These are phyloP conservation scores for Hyposmocoma kahamanoa DNA, from an alignment of 1,140 invertebrate species.

Conservation along the genomic window DNA sequence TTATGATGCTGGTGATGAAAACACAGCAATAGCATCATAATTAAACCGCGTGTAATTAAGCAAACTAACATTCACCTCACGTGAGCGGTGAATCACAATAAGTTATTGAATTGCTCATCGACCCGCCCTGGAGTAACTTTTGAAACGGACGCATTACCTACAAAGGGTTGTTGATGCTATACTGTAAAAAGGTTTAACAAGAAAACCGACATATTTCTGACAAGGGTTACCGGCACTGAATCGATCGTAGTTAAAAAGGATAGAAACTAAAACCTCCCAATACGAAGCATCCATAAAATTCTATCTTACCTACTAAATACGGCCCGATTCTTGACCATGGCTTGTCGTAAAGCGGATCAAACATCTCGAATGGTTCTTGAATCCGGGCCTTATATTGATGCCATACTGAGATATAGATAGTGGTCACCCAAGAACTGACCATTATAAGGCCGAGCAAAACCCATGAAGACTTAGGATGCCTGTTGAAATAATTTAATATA, in stretches of 20 bases:
- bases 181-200: too few species aligned
- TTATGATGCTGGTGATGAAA: too few species aligned
- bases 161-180: too few species aligned
- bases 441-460: conserved; percentile 75
- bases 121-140: conserved; percentile 17
- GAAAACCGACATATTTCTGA: too few species aligned
- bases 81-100: conserved; percentile 3
- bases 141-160: conserved; percentile 17
- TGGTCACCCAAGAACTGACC: conserved; percentile 82
- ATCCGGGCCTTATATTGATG: conserved; percentile 85
- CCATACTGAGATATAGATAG: conserved; percentile 82
- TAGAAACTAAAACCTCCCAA: too few species aligned
- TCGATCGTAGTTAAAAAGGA: too few species aligned
- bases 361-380: conserved; percentile 86
- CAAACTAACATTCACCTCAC: conserved; percentile 12
- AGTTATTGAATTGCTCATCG: conserved; percentile 25
- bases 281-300: too few species aligned
- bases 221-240: too few species aligned
- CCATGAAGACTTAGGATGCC: conserved; percentile 75
- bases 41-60: too few species aligned
- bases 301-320: conserved; percentile 80
- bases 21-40: too few species aligned
- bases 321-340: conserved; percentile 88
- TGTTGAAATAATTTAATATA: conserved; percentile 24
- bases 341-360: conserved; percentile 89